Evolutionary conservation across 2,888 invertebrate genomes (phyloP).

Genomic region (Oxycera nigricornis): DNA sequence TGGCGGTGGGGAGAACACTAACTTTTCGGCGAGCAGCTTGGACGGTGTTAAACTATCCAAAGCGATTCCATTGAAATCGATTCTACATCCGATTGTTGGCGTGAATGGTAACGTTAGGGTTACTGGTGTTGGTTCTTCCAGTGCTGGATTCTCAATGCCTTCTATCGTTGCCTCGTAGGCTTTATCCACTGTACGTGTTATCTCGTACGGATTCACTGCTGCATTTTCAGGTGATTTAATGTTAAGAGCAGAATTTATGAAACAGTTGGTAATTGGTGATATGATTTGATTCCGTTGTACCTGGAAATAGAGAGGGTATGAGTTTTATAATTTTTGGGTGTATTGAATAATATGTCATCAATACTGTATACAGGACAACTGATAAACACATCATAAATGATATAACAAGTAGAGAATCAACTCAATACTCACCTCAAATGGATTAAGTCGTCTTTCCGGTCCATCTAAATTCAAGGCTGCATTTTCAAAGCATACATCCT

Average conservation of each 20-base stretch:
- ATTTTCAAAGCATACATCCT: conserved; percentile 59
- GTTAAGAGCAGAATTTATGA: conserved; percentile 59
- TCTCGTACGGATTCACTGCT: conserved; percentile 59
- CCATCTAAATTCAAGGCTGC: conserved; percentile 59
- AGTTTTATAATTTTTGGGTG: too few relatives aligned
- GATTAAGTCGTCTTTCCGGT: conserved; percentile 60
- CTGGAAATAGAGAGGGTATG: conserved; percentile 15
- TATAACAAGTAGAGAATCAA: not conserved
- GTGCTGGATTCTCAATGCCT: conserved; percentile 51
- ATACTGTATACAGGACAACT: not conserved
- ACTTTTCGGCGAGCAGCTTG: conserved; percentile 57
- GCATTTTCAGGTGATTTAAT: conserved; percentile 55
- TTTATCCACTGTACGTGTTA: conserved; percentile 51
- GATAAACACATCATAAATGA: not conserved
- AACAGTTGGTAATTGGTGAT: conserved; percentile 51
- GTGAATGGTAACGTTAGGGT: conserved; percentile 58
- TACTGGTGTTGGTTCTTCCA: conserved; percentile 51
- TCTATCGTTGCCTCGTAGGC: conserved; percentile 33
- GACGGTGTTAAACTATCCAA: conserved; percentile 56
- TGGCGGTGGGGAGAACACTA: conserved; percentile 56
- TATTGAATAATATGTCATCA: too few relatives aligned
- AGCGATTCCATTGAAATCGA: conserved; percentile 54
- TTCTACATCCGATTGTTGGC: conserved; percentile 58
- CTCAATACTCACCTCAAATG: conserved; percentile 57
- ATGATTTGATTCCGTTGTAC: not conserved